Evolutionary conservation across 2,888 invertebrate species (phyloP), one percentile per base, ranked within the genome.

Genomic region (Selenia dentaria): DNA sequence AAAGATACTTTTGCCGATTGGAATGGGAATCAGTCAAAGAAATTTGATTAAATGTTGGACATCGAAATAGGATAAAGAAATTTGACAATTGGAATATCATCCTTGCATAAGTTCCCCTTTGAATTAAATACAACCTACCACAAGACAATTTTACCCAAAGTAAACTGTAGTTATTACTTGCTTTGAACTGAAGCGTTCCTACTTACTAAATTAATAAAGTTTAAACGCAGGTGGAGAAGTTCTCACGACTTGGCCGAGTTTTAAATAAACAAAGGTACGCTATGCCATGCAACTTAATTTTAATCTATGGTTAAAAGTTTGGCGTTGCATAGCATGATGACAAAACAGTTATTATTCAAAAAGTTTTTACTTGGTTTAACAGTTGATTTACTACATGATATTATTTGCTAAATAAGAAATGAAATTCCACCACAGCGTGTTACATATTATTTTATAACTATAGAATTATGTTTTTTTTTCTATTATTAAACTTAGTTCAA

Each of bases 201-300:
- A 31, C 39, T 24, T 35, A 49, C 32, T 49, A 56, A 62, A 62
- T 57, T 57, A 59, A 52, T 53, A 54, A 62, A 62, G 54, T 52
- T 52, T 22, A 9, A 29, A 16, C 51, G 18, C 62, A 62, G 57
- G 56, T 62, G 62, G 27, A 22, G 39, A 38, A 46, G 37, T 39
- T 61, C 54, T 33, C 57, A 49, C 37, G 37, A 25, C 25, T 41
- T 36, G 42, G 41, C 41, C 26, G 37, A 55, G 48, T 54, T 58
- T 51, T 49, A 42, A 48, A 52, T 57, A 53, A 60, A 56, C 56
- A 54, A 39, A 47, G 41, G 49, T 46, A 24, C 32, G 27, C 32
- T 14, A 29, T 27, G 27, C 31, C 25, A 34, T 11, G 11, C 33
- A 31, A 40, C 35, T 35, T 33, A 28, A 26, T 32, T 33, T 31